Conservation (phyloP, 2,888 invertebrate species). For the Drosophila prostipennis region DNA sequence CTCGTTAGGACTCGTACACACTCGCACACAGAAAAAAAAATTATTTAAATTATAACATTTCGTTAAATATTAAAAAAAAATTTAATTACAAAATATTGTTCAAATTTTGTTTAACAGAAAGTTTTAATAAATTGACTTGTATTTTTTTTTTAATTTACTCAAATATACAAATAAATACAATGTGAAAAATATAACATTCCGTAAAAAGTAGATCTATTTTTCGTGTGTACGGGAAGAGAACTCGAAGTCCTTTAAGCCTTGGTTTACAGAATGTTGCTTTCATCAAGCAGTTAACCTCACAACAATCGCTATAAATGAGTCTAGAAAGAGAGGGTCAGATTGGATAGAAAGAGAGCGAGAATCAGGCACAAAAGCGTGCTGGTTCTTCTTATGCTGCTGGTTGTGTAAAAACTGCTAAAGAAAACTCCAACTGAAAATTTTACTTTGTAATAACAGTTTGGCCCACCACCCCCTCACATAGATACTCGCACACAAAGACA, state of each 20-base stretch:
- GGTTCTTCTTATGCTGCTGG: constrained; percentile 1
- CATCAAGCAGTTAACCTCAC: constrained; percentile 48
- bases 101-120: too few relatives aligned
- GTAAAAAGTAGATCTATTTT: background rate
- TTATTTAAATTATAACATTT: too few relatives aligned
- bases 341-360: background rate
- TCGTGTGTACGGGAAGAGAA: background rate
- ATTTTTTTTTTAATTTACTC: too few relatives aligned
- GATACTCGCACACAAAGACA: constrained; percentile 3
- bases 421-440: constrained; percentile 49
- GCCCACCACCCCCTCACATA: constrained; percentile 15
- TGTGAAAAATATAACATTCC: too few relatives aligned
- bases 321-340: constrained; percentile 1
- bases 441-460: constrained; percentile 52
- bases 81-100: too few relatives aligned
- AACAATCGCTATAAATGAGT: constrained; percentile 27
- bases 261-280: constrained; percentile 46
- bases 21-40: background rate
- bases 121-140: too few relatives aligned
- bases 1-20: constrained; percentile 52
- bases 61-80: too few relatives aligned
- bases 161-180: background rate
- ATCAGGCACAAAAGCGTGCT: constrained; percentile 11
- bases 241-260: constrained; percentile 32
- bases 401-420: constrained; percentile 26